phyloP scores from a whole-genome alignment of 2,888 invertebrate genomes.

The Cyclophora albipunctata region DNA sequence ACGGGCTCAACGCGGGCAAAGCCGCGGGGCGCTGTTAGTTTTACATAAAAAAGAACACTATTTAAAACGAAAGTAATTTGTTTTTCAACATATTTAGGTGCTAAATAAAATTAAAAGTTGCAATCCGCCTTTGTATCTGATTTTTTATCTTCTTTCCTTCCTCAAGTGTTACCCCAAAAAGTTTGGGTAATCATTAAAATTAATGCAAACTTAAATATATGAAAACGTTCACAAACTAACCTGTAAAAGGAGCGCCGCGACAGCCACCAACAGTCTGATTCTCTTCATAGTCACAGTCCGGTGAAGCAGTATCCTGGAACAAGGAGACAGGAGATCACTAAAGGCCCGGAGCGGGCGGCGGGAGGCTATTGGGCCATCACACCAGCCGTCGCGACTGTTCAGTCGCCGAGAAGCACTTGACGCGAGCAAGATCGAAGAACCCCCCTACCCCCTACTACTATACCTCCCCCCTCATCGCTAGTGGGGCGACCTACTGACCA shows the following conservation, averaged over 20 bases:
- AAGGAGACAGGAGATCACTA: slow-evolving; percentile 55
- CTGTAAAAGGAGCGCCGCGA: slow-evolving; percentile 67
- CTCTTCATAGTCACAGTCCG: slow-evolving; percentile 69
- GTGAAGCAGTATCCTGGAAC: slow-evolving; percentile 62
- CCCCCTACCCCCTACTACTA: background rate
- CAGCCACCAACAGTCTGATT: slow-evolving; percentile 63
- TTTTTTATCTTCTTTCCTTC: background rate
- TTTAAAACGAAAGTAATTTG: too few species aligned
- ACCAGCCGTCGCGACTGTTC: slow-evolving; percentile 22
- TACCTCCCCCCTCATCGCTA: slow-evolving; percentile 21
- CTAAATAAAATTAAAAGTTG: too few species aligned
- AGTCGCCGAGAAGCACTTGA: slow-evolving; percentile 11
- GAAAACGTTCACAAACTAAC: slow-evolving; percentile 32
- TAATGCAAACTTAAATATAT: too few species aligned
- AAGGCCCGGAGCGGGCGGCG: slow-evolving; percentile 32
- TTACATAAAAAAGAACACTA: too few species aligned
- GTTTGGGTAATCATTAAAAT: too few species aligned
- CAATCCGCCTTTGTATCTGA: too few species aligned
- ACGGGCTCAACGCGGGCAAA: too few species aligned
- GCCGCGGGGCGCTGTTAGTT: too few species aligned
- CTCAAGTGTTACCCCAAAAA: background rate
- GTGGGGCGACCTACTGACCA: slow-evolving; percentile 70
- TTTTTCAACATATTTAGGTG: too few species aligned
- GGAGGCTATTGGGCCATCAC: slow-evolving; percentile 36
- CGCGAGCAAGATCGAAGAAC: slow-evolving; percentile 5